Base-by-base conservation (phyloP, 2,113 vertebrate species). In the Neomonachus schauinslandi region DNA sequence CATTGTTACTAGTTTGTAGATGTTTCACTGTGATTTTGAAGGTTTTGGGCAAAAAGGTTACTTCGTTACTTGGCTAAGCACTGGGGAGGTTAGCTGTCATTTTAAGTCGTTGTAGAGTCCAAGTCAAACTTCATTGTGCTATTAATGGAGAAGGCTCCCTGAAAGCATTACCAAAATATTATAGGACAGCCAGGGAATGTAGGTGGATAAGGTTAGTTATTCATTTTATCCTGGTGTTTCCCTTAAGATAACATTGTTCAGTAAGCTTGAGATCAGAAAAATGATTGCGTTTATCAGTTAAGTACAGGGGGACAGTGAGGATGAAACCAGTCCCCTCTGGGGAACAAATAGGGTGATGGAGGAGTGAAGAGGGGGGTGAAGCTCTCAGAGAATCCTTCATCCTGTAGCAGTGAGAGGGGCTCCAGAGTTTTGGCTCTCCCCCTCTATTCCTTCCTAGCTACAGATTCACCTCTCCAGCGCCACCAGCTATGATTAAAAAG, bases 401-500 rank as follows among this genome's bases (percentile, higher is more conserved):
- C 71, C 53, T 36, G 57, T 67, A 9, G 11, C 31, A 0, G 16
- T 14, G 24, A 14, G 53, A n/a, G 74, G 36, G 19, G 4, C 22
- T 33, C 69, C 10, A 0, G 12, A 3, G 51, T 7, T n/a, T 36
- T 21, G 7, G 18, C 59, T 94, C 19, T 55, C 49, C 19, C 28
- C 88, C 39, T 76, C 80, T 24, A 21, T 94, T 87, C 96, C 85
- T 97, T 90, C 76, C 91, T 89, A 92, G 31, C 69, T 88, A 22
- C 0, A 11, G 95, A 79, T 93, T 98, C 98, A 97, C 98, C 98
- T 98, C 95, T 91, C 89, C 67, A 97, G 98, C 1, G 36, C 97
- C 98, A 97, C 97, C 98, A 97, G 97, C 97, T 61, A 33, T 98
- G 98, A 98, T 98, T 97, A 98, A 97, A 98, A 97, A 98, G 96